Conservation (phyloP, 2,797 vertebrate genomes). For the Parotocinclus haroldoi region DNA sequence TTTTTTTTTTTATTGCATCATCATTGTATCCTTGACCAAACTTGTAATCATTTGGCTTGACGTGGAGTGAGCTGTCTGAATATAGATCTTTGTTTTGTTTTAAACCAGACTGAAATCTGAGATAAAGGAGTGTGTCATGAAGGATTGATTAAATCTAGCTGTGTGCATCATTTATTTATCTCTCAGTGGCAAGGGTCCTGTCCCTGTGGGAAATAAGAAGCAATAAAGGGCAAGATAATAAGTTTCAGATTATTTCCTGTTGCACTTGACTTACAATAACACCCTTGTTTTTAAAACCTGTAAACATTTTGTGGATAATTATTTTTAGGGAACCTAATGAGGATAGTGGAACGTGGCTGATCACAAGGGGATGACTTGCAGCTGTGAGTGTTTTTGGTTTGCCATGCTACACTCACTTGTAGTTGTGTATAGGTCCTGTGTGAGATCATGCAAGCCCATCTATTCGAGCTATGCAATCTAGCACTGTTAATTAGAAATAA, state of each 20-base stretch:
- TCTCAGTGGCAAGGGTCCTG: constrained; percentile 24
- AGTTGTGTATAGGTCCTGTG: not conserved
- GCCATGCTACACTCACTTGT: not conserved
- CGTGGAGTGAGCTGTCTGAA: constrained; percentile 49
- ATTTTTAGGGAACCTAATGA: constrained; percentile 46
- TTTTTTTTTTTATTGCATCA: not conserved
- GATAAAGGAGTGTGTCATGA: constrained; percentile 48
- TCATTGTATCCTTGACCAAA: constrained; percentile 18
- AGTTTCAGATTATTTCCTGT: not conserved
- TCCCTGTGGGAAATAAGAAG: constrained; percentile 39
- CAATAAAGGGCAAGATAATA: constrained; percentile 6
- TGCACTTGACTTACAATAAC: constrained; percentile 14
- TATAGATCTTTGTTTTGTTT: constrained; percentile 30
- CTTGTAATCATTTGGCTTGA: constrained; percentile 35
- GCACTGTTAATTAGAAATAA: constrained; percentile 13
- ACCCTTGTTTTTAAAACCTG: constrained; percentile 17
- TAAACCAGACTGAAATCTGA: constrained; percentile 27
- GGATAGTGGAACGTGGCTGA: constrained; percentile 49
- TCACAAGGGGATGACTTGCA: not conserved
- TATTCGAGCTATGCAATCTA: not conserved
- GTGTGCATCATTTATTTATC: constrained; percentile 53
- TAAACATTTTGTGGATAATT: constrained; percentile 32
- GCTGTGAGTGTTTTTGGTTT: not conserved
- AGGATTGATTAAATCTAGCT: constrained; percentile 47
- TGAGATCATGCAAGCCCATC: not conserved